A percentile compares a stretch with the other conserved stretches of the same genome.
phyloP scores from a whole-genome alignment of 2,113 vertebrate genomes.

The Pelecanoides urinatrix region DNA sequence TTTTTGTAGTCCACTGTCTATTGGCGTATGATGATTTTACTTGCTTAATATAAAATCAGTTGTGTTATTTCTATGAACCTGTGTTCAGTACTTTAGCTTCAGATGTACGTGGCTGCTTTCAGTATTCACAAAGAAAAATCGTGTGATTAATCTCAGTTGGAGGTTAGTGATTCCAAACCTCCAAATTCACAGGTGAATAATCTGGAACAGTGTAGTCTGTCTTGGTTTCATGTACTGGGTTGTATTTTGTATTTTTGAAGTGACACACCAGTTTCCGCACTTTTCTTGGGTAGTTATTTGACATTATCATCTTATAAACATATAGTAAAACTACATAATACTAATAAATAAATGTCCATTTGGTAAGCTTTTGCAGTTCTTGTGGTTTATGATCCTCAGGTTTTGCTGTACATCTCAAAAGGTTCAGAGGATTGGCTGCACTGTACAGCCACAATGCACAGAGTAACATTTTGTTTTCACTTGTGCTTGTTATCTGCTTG shows the following conservation, averaged over 20 bases:
- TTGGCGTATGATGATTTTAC: not conserved
- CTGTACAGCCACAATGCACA: not conserved
- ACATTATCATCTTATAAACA: not conserved
- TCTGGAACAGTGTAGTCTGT: not conserved
- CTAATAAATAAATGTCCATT: not conserved
- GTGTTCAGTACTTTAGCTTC: not conserved
- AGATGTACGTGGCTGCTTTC: not conserved
- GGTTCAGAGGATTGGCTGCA: not conserved
- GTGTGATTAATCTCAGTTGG: constrained; percentile 1
- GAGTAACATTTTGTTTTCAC: not conserved
- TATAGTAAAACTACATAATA: not conserved
- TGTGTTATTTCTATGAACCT: not conserved
- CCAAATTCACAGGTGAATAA: not conserved
- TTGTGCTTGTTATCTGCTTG: not conserved
- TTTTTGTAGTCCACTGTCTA: not conserved
- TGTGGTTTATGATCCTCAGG: not conserved
- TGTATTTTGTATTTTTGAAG: constrained; percentile 15
- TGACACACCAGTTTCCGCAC: not conserved
- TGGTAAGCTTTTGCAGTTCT: not conserved
- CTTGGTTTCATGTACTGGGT: not conserved
- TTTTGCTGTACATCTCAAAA: not conserved
- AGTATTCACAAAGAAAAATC: not conserved
- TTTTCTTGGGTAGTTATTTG: not conserved
- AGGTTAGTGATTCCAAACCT: not conserved
- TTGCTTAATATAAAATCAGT: not conserved